Percentiles rank a stretch among this genome's conserved stretches.
These are phyloP conservation scores for Lysandra coridon DNA, from an alignment of 2,888 invertebrate genomes.

Conservation along the genomic window DNA sequence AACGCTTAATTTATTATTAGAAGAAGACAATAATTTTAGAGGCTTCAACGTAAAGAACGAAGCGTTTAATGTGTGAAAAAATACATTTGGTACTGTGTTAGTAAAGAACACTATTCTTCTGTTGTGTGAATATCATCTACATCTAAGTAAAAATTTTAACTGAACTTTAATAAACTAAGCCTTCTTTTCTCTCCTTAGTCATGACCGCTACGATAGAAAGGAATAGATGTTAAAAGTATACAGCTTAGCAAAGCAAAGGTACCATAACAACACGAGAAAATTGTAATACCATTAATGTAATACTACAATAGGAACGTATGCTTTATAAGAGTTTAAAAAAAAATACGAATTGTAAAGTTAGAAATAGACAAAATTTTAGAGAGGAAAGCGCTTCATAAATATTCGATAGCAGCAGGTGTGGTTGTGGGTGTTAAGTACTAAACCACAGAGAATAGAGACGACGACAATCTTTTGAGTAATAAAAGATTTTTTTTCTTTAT, in stretches of 20 bases:
- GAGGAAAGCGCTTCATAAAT: neutral
- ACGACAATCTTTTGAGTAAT: neutral
- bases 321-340: neutral
- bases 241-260: neutral
- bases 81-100: neutral
- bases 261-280: neutral
- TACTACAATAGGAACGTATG: neutral
- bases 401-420: neutral
- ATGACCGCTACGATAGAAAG: neutral
- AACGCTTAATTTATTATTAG: constrained; percentile 11
- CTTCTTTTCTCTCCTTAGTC: neutral
- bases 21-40: neutral
- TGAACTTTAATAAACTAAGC: neutral
- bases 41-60: neutral
- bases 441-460: neutral
- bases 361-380: neutral
- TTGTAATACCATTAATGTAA: neutral
- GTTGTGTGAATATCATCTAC: too few relatives aligned
- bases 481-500: neutral
- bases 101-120: too few relatives aligned
- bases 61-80: neutral
- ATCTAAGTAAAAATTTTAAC: too few relatives aligned
- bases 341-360: neutral
- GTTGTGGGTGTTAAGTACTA: constrained; percentile 3
- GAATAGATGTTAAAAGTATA: neutral